Conservation (phyloP, 2,888 invertebrate genomes). For the Phortica magna region DNA sequence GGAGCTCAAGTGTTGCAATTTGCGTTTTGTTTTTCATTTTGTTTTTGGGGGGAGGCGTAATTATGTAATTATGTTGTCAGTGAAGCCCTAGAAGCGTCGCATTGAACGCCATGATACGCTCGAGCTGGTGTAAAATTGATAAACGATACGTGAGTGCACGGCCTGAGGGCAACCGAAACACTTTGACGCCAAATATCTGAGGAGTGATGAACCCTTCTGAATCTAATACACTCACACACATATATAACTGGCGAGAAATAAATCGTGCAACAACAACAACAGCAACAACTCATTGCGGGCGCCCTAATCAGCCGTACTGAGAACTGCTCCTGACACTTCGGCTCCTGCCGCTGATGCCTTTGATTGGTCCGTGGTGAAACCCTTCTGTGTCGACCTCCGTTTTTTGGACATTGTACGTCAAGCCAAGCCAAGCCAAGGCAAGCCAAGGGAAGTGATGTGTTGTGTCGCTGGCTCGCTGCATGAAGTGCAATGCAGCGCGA, state of each 20-base stretch:
- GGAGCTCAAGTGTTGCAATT: background rate
- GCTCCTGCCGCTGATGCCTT: background rate
- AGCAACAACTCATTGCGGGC: background rate
- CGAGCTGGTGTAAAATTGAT: slow-evolving; percentile 30
- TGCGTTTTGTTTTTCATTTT: background rate
- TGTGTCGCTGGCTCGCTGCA: background rate
- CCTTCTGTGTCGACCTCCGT: slow-evolving; percentile 37
- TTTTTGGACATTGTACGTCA: slow-evolving; percentile 39
- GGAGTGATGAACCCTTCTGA: background rate
- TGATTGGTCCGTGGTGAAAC: background rate
- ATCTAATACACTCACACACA: too few species aligned
- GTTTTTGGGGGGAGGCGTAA: slow-evolving; percentile 49
- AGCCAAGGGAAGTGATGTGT: background rate
- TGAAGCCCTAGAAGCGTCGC: slow-evolving; percentile 9
- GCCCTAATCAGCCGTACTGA: background rate
- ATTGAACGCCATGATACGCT: slow-evolving; percentile 4
- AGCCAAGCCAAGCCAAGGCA: too few species aligned
- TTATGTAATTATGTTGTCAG: slow-evolving; percentile 74
- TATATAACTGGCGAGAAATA: too few species aligned
- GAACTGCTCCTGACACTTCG: background rate
- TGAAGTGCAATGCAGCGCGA: slow-evolving; percentile 9
- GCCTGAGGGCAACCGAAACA: background rate
- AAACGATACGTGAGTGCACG: background rate
- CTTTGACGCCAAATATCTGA: background rate
- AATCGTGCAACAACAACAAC: background rate